Evolutionary conservation across 2,888 invertebrate species (phyloP).

Genomic region (Metopia argyrocephala): DNA sequence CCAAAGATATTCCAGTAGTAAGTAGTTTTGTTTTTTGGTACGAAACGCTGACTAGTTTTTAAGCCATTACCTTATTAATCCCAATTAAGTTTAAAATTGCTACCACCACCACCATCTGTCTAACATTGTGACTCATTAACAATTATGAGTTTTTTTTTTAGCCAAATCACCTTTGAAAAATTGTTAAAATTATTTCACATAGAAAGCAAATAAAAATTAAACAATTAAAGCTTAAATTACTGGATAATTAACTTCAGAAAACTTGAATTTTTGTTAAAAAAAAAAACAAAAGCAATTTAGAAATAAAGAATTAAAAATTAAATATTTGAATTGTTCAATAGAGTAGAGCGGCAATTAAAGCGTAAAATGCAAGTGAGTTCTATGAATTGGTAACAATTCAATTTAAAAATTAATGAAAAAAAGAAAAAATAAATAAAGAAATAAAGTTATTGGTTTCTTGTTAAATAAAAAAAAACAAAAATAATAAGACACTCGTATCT

Average conservation of each 20-base stretch:
- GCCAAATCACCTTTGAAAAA: constrained; percentile 11
- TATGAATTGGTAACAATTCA: constrained; percentile 51
- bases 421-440: constrained; percentile 2
- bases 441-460: background rate
- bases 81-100: too few species aligned
- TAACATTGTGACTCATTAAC: constrained; percentile 35
- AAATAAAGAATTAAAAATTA: constrained; percentile 17
- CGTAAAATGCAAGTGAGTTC: constrained; percentile 13
- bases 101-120: background rate
- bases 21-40: too few species aligned
- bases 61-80: too few species aligned
- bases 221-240: constrained; percentile 44
- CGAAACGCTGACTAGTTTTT: too few species aligned
- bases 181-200: constrained; percentile 29
- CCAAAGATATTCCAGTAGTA: too few species aligned
- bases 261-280: too few species aligned
- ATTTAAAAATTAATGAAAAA: constrained; percentile 33
- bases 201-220: constrained; percentile 16
- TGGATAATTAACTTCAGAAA: constrained; percentile 26
- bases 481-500: background rate
- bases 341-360: background rate
- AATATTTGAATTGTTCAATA: too few species aligned
- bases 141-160: constrained; percentile 17
- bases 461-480: constrained; percentile 14
- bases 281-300: constrained; percentile 23